Evolutionary conservation across 2,888 invertebrate genomes (phyloP).

Genomic region (Aporophyla nigra): DNA sequence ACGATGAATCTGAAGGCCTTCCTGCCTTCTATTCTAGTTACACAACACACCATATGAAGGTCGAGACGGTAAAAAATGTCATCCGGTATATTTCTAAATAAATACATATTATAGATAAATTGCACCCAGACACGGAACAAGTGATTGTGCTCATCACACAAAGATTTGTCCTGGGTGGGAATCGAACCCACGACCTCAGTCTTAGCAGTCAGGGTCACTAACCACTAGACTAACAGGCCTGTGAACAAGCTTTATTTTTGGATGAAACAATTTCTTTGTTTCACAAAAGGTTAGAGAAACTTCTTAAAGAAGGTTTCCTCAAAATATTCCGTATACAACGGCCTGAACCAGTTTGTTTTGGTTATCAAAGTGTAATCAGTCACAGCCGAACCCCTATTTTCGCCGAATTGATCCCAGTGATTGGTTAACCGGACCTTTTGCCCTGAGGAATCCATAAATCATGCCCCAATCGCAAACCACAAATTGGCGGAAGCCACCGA

Average conservation of each 20-base stretch:
- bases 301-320: neutral
- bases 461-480: slow-evolving; percentile 6
- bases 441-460: slow-evolving; percentile 28
- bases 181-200: no score
- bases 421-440: slow-evolving; percentile 17
- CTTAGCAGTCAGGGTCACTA: no score
- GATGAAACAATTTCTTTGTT: neutral
- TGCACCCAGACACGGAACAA: no score
- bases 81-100: no score
- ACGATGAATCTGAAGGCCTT: no score
- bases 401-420: slow-evolving; percentile 17
- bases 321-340: neutral
- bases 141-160: no score
- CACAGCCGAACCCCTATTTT: slow-evolving; percentile 12
- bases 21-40: no score
- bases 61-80: no score
- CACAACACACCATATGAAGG: no score
- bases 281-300: neutral
- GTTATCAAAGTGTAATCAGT: slow-evolving; percentile 22
- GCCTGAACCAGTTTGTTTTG: neutral
- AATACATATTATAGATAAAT: no score
- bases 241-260: neutral
- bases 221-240: no score
- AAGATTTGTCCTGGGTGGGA: no score
- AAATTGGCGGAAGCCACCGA: neutral